phyloP scores from a whole-genome alignment of 1,140 invertebrate genomes.

The Drosophila tsacasi region DNA sequence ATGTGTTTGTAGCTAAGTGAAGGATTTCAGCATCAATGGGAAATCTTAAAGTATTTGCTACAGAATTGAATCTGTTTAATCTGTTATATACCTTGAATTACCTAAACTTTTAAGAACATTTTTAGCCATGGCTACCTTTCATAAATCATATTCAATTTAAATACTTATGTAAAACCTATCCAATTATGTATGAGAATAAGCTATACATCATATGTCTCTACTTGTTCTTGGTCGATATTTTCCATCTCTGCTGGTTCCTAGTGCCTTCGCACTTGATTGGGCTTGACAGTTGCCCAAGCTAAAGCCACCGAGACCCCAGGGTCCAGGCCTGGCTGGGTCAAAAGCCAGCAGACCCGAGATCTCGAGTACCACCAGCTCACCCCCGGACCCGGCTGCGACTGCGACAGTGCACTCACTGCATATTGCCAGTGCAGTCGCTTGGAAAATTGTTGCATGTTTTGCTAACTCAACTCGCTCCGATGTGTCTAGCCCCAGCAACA shows the following conservation, averaged over 20 bases:
- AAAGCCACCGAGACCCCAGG: conserved; percentile 25
- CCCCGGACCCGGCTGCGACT: conserved; percentile 16
- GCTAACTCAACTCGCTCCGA: conserved; percentile 68
- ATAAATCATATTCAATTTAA: not conserved
- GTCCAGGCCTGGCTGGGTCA: conserved; percentile 54
- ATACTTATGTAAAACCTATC: not conserved
- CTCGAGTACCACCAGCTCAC: conserved; percentile 9
- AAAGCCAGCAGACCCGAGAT: conserved; percentile 51
- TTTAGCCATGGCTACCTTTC: not conserved
- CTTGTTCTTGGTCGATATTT: not conserved
- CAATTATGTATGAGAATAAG: not conserved
- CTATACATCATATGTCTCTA: not conserved
- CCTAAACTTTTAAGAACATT: not conserved
- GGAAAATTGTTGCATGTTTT: conserved; percentile 84
- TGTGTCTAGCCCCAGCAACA: conserved; percentile 58
- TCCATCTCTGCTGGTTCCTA: conserved; percentile 16
- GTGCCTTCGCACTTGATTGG: conserved; percentile 77
- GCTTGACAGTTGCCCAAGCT: conserved; percentile 73
- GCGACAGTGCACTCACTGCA: conserved; percentile 58
- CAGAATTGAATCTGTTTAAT: not conserved
- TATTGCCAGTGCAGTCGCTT: conserved; percentile 80
- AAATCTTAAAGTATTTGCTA: not conserved
- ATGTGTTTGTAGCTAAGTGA: conserved; percentile 1
- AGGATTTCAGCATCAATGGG: not conserved
- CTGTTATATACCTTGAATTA: not conserved